Evolutionary conservation across 2,888 invertebrate genomes (phyloP).

Genomic region (Lithophane ornitopus): DNA sequence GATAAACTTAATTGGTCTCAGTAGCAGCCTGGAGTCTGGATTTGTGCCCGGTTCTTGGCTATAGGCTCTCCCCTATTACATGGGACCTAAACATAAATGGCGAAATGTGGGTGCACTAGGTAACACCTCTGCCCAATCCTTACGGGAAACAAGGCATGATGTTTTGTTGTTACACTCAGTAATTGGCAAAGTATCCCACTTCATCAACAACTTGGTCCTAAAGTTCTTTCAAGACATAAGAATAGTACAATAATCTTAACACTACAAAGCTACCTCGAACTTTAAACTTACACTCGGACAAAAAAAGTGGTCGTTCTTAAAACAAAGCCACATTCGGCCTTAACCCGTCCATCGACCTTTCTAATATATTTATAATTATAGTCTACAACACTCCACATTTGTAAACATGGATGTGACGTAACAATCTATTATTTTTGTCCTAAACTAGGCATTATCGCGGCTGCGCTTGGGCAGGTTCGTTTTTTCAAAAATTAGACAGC

Average conservation of each 20-base stretch:
- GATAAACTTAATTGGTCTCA: no score
- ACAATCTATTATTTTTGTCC: slow-evolving; percentile 63
- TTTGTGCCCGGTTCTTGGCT: no score
- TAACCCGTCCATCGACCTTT: slow-evolving; percentile 86
- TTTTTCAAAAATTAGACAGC: slow-evolving; percentile 38
- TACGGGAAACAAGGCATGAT: no score
- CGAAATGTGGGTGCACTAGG: no score
- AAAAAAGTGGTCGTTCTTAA: slow-evolving; percentile 66
- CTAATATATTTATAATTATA: slow-evolving; percentile 90
- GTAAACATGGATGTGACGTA: slow-evolving; percentile 87
- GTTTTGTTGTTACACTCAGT: neutral
- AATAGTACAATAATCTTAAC: slow-evolving; percentile 17
- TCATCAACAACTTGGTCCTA: neutral
- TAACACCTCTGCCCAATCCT: no score
- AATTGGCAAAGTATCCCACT: neutral
- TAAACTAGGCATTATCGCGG: slow-evolving; percentile 59
- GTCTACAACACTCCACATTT: slow-evolving; percentile 74
- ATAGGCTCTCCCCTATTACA: no score
- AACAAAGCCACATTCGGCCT: slow-evolving; percentile 79
- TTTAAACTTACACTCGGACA: slow-evolving; percentile 60
- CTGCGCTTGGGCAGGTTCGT: slow-evolving; percentile 19
- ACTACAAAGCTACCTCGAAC: slow-evolving; percentile 42
- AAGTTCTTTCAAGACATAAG: neutral
- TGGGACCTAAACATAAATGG: no score
- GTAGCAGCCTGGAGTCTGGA: no score